A percentile compares a stretch with the other conserved stretches of the same genome.
Conservation (phyloP, 2,797 vertebrate genomes). For the Vespertilio murinus region DNA sequence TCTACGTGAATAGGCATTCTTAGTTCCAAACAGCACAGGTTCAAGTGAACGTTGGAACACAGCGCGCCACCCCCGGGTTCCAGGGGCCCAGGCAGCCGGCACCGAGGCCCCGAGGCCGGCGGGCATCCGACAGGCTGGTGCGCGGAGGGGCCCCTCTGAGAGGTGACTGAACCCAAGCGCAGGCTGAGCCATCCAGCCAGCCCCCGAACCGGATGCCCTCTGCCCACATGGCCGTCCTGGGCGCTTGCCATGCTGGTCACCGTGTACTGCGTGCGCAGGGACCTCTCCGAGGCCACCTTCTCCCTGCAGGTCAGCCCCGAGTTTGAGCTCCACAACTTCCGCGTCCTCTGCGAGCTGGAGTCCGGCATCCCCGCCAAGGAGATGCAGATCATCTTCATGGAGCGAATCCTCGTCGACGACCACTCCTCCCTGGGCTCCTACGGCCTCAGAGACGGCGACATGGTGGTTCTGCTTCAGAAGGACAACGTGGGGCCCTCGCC, state of each 20-base stretch:
- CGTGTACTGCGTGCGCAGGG: constrained; percentile 94
- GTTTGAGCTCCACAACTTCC: constrained; percentile 94
- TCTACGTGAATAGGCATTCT: constrained; percentile 24
- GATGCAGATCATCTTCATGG: constrained; percentile 92
- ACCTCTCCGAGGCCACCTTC: constrained; percentile 94
- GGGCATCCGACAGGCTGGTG: background rate
- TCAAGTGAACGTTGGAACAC: background rate
- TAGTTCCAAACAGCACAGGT: constrained; percentile 40
- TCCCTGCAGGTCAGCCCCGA: constrained; percentile 95
- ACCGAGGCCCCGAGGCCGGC: background rate
- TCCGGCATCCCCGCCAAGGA: constrained; percentile 94
- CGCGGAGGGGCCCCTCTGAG: background rate
- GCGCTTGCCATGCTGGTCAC: constrained; percentile 93
- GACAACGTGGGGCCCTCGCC: constrained; percentile 81
- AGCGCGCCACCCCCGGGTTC: background rate
- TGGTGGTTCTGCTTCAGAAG: constrained; percentile 92
- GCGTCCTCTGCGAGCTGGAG: constrained; percentile 95
- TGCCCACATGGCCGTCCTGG: background rate
- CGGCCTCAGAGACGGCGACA: constrained; percentile 95
- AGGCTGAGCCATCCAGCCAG: background rate
- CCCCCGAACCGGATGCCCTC: background rate
- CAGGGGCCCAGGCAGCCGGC: background rate
- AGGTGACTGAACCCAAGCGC: background rate
- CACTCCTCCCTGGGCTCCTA: constrained; percentile 92
- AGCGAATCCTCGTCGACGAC: constrained; percentile 90